Evolutionary conservation across 2,113 vertebrate species (phyloP), one percentile per base, ranked within the genome.

Genomic region (Scalopus aquaticus): DNA sequence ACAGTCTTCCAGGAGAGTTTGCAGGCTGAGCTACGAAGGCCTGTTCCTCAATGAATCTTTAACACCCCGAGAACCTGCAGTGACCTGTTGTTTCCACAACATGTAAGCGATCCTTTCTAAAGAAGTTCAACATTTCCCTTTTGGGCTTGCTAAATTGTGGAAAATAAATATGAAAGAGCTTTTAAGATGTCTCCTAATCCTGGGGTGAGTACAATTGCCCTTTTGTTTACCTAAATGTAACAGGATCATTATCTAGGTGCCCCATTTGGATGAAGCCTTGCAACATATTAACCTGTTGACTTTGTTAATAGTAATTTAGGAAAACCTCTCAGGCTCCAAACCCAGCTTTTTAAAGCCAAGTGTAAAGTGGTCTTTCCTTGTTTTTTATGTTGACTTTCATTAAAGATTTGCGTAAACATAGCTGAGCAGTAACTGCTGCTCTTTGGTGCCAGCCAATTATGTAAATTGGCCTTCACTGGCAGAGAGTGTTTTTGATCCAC

Each of bases 361-460:
- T 83, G 42, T 70, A 44, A 89, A 97, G 79, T 85, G 60, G 49
- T 12, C 60, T 93, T 93, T 94, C 9, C 4, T 90, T 84, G 73
- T 97, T 96, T 95, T 69, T 49, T 62, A 2, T 81, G 95, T 94
- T 96, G 96, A 70, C 67, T 94, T 97, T 95, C 62, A 96, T 96
- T 73, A 54, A 82, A 88, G 95, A 82, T 95, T 91, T 90, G 44
- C 19, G 62, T 95, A 49, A 74, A 91, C 80, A 69, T 56, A 85
- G 77, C 65, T 67, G 54, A 73, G 78, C 9, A 11, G 42, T 74
- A 64, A 92, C 32, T 85, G 3, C 85, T 70, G 78, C 83, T 84
- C 95, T 97, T 64, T 72, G 54, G 69, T 96, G 89, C 94, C 90
- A 85, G 88, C 88, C 49, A 56, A 32, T 95, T 97, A 95, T 93